Percentiles rank a stretch among this genome's conserved stretches.
Evolutionary conservation across 2,113 vertebrate species (phyloP).

Genomic region (Hippocampus guttulatus): DNA sequence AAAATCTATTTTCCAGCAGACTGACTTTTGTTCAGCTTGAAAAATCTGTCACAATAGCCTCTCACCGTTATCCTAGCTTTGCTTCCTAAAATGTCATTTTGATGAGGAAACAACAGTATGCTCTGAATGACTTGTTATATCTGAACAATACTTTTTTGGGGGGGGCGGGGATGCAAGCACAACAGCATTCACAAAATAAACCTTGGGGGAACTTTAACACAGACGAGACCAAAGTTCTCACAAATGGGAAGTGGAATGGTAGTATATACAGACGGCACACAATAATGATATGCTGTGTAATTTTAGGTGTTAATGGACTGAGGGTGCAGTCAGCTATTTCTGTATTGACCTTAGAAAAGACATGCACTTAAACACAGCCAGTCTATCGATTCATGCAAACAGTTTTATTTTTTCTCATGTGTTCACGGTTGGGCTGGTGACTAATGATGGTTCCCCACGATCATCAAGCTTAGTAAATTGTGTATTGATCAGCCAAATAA

Average conservation of each 20-base stretch:
- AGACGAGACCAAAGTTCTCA: not conserved
- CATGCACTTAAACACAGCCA: not conserved
- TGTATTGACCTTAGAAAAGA: not conserved
- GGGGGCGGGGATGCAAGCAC: not conserved
- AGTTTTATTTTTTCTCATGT: not conserved
- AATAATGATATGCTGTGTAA: not conserved
- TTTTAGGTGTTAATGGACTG: not conserved
- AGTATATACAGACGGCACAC: not conserved
- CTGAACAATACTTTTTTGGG: not conserved
- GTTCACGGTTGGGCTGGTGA: not conserved
- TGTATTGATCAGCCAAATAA: slow-evolving; percentile 4
- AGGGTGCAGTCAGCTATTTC: not conserved
- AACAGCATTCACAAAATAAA: not conserved
- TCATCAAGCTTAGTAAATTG: slow-evolving; percentile 1
- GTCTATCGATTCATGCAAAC: not conserved
- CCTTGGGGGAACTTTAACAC: not conserved
- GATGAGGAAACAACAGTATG: not conserved
- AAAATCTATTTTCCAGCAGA: not conserved
- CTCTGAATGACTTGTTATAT: not conserved
- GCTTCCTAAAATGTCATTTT: not conserved
- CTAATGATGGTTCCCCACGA: not conserved
- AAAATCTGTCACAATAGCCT: not conserved
- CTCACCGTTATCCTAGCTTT: not conserved
- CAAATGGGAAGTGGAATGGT: not conserved
- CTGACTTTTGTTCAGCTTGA: not conserved